Conservation (phyloP, 2,797 vertebrate species). For the Taeniopygia guttata region DNA sequence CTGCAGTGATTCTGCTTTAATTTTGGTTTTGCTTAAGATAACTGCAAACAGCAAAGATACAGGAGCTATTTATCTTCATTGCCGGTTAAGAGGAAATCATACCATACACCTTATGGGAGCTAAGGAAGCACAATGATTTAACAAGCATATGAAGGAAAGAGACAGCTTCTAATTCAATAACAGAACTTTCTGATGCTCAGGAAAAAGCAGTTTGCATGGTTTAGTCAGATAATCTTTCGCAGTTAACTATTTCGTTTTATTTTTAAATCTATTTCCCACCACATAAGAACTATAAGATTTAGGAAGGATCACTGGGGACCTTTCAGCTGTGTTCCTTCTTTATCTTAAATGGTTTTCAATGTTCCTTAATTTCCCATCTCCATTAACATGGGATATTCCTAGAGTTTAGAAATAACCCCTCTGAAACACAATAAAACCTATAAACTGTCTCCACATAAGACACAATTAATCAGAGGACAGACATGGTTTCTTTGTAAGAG, state of each 20-base stretch:
- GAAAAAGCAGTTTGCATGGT: background rate
- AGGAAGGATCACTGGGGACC: background rate
- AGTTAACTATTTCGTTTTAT: background rate
- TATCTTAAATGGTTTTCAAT: background rate
- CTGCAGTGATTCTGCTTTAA: background rate
- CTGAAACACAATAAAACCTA: background rate
- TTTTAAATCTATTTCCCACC: background rate
- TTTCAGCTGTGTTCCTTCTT: background rate
- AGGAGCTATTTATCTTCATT: conserved; percentile 42
- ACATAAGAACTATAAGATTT: background rate
- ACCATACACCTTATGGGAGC: background rate
- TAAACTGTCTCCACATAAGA: background rate
- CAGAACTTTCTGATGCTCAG: conserved; percentile 6
- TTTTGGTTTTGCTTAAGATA: conserved; percentile 52
- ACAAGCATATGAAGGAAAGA: background rate
- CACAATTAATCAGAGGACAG: background rate
- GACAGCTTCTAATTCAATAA: conserved; percentile 44
- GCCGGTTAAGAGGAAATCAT: conserved; percentile 23
- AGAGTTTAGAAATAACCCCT: background rate
- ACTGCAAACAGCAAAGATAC: background rate
- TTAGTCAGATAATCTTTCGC: background rate
- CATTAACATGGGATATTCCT: background rate
- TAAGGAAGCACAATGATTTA: conserved; percentile 29
- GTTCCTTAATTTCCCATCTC: background rate
- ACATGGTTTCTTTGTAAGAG: background rate